Evolutionary conservation across 1,140 invertebrate species (phyloP).

Genomic region (Melitaea cinxia): DNA sequence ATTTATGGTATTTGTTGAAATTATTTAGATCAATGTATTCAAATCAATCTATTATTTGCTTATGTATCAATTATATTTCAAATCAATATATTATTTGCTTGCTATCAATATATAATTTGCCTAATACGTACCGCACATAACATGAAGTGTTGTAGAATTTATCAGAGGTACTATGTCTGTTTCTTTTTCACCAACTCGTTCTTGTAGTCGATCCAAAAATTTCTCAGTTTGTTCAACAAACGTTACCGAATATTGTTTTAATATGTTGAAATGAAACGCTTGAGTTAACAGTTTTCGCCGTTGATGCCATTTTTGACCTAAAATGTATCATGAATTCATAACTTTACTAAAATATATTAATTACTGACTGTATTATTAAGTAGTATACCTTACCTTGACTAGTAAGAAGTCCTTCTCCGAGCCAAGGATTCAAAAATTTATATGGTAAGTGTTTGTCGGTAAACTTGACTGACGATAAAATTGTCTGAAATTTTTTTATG

Average conservation of each 20-base stretch:
- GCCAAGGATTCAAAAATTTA: conserved; percentile 15
- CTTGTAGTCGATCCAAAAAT: conserved; percentile 23
- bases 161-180: conserved; percentile 26
- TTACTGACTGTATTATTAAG: background rate
- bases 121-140: too few relatives aligned
- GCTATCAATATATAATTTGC: too few relatives aligned
- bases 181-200: background rate
- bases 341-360: background rate
- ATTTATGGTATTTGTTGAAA: too few relatives aligned
- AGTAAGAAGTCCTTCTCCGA: background rate
- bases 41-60: too few relatives aligned
- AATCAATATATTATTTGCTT: too few relatives aligned
- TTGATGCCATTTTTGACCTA: conserved; percentile 11
- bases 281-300: conserved; percentile 4
- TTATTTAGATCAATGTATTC: too few relatives aligned
- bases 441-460: conserved; percentile 22
- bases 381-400: conserved; percentile 1
- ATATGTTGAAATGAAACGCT: conserved; percentile 18
- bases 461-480: conserved; percentile 13
- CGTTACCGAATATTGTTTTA: conserved; percentile 20
- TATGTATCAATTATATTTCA: too few relatives aligned
- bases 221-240: conserved; percentile 52
- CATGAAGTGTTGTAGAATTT: conserved; percentile 15
- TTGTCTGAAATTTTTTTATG: background rate
- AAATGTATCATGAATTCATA: too few relatives aligned